phyloP scores from a whole-genome alignment of 2,113 vertebrate species.

The Lophotis ruficrista region DNA sequence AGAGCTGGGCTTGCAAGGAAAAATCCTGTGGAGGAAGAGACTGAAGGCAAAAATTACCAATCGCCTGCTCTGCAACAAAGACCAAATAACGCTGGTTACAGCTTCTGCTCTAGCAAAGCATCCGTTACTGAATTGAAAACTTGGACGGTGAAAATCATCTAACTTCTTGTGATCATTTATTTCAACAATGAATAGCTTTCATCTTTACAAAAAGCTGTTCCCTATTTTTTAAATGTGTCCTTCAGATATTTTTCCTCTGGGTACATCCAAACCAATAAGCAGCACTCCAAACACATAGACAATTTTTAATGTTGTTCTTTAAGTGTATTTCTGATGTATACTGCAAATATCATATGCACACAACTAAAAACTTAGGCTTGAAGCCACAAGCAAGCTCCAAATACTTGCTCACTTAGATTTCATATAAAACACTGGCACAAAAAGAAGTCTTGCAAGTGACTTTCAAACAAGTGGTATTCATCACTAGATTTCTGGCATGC shows the following conservation, averaged over 20 bases:
- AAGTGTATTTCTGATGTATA: background rate
- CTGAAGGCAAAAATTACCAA: background rate
- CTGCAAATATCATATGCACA: background rate
- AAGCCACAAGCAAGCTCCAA: slow-evolving; percentile 8
- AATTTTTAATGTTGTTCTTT: background rate
- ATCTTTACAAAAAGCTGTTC: slow-evolving; percentile 12
- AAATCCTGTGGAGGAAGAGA: background rate
- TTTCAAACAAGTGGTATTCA: slow-evolving; percentile 56
- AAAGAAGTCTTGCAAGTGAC: background rate
- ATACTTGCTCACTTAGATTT: background rate
- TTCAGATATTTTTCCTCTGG: background rate
- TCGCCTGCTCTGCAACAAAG: background rate
- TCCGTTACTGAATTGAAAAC: background rate
- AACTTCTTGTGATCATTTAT: background rate
- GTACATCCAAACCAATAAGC: background rate
- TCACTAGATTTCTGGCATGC: slow-evolving; percentile 3
- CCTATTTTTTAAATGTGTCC: background rate
- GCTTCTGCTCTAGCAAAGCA: background rate
- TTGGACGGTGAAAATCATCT: background rate
- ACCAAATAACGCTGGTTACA: background rate
- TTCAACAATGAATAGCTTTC: slow-evolving; percentile 11
- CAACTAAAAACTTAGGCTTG: background rate
- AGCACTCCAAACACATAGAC: background rate
- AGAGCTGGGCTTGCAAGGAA: background rate
- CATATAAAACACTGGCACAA: background rate